Base-by-base conservation (phyloP, 2,888 invertebrate species). In the Ptychoptera albimana region DNA sequence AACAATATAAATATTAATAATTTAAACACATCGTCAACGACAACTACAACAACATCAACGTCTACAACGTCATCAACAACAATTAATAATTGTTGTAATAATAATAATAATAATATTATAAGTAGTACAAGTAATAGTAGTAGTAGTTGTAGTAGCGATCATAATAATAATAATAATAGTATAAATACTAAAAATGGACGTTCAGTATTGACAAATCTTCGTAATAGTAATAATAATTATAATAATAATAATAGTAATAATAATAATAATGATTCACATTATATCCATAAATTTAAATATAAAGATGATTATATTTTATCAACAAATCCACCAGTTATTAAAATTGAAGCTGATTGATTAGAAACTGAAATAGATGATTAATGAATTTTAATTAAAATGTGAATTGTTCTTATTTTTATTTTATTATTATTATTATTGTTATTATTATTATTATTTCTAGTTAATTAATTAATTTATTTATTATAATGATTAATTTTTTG, bases 1-100 rank as follows among this genome's bases (percentile, higher is more conserved):
- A 51, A 48, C 44, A 53, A 46, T 49, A 45, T 45, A 46, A 46
- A 50, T 35, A 50, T 48, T 51, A 23, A 23, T 23, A 23, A 23
- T 32, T 16, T n/a, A 45, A 45, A 15, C 37, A 37, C 16, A 41
- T 37, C 14, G 29, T 38, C 32, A n/a, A 32, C 32, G 2, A 32
- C 32, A 32, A 11, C 32, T 7, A 32, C 32, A 32, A 7, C 32
- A n/a, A 32, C 9, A 11, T 7, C 11, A 7, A 32, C 32, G 8
- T 11, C 32, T 3, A 9, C 9, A 32, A 14, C 11, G 37, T 39
- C 29, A 32, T 34, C 32, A 32, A 7, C 32, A n/a, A 9, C 9
- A 32, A 12, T 12, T 2, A 34, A 12, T 35, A 42, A 30, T 42
- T 34, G 23, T 42, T 34, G 34, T 35, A 35, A 42, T 40, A 40